phyloP scores from a whole-genome alignment of 2,888 invertebrate genomes.

The Creontiades dilutus region DNA sequence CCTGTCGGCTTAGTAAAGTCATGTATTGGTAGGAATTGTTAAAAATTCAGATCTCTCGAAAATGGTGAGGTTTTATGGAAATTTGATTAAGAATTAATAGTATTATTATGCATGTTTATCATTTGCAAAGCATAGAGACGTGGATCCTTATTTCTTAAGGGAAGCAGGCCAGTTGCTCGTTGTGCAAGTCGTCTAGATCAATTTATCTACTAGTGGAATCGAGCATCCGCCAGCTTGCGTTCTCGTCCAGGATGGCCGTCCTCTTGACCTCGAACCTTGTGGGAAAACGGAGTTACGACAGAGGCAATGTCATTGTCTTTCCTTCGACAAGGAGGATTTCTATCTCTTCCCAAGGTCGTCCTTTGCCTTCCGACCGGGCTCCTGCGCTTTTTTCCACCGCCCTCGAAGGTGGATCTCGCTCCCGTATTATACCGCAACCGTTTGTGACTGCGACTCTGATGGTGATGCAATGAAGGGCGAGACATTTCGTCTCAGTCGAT shows the following conservation, averaged over 20 bases:
- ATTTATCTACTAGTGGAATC: not conserved
- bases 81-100: too few relatives aligned
- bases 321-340: constrained; percentile 45
- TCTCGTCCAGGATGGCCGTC: not conserved
- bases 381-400: not conserved
- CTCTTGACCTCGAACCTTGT: constrained; percentile 50
- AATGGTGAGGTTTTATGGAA: too few relatives aligned
- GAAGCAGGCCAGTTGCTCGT: too few relatives aligned
- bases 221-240: not conserved
- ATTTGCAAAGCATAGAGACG: too few relatives aligned
- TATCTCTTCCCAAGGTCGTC: constrained; percentile 38
- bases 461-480: not conserved
- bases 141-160: too few relatives aligned
- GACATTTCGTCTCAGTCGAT: constrained; percentile 12
- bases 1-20: too few relatives aligned
- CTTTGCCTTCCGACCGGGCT: constrained; percentile 17
- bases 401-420: not conserved
- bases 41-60: too few relatives aligned
- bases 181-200: too few relatives aligned
- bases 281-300: constrained; percentile 52
- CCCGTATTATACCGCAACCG: not conserved
- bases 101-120: too few relatives aligned
- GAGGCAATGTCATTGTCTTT: constrained; percentile 50
- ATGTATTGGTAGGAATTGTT: too few relatives aligned
- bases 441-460: not conserved